Percentiles rank a stretch among this genome's conserved stretches.
Conservation (phyloP, 2,113 vertebrate species). For the Melanotaenia duboulayi region DNA sequence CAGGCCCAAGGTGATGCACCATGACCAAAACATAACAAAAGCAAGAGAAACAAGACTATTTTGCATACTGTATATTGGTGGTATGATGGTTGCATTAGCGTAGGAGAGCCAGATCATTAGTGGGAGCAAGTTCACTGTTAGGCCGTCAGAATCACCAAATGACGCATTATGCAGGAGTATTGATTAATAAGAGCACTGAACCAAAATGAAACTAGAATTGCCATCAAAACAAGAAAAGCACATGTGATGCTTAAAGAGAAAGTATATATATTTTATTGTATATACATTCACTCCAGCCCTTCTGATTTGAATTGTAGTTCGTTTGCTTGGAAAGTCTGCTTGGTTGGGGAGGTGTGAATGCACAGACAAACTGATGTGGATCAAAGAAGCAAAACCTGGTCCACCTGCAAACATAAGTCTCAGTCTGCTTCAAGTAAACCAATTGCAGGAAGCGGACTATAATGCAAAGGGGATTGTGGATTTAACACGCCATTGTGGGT, state of each 20-base stretch:
- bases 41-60: neutral
- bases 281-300: too few species aligned
- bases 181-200: neutral
- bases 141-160: neutral
- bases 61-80: slow-evolving; percentile 9
- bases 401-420: too few species aligned
- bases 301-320: too few species aligned
- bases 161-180: neutral
- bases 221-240: neutral
- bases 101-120: neutral
- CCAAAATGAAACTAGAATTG: neutral
- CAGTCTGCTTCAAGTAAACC: too few species aligned
- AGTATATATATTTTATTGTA: too few species aligned
- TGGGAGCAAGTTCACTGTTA: neutral
- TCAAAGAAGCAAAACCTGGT: too few species aligned
- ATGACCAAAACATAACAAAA: neutral
- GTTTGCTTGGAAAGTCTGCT: too few species aligned
- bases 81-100: neutral
- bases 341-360: too few species aligned
- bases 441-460: too few species aligned
- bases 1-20: neutral
- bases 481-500: too few species aligned
- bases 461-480: too few species aligned
- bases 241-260: slow-evolving; percentile 1
- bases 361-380: too few species aligned